Base-by-base conservation (phyloP, 2,888 invertebrate species). In the Leucoptera coffeella region DNA sequence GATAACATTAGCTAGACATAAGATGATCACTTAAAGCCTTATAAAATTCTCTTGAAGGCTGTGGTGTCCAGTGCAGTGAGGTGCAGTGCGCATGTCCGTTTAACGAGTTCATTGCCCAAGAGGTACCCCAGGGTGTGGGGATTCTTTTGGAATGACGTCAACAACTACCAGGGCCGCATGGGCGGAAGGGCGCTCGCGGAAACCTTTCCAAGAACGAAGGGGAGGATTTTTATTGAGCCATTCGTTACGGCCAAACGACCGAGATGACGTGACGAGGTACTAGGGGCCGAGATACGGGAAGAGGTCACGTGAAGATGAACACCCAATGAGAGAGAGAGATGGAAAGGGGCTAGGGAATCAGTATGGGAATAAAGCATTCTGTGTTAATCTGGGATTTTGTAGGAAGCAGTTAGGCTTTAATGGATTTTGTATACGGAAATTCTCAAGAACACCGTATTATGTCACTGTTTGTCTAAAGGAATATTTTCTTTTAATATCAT, bases 71-170 rank as follows among this genome's bases (percentile, higher is more conserved):
- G 12, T 14, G 14, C 4, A n/a, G 14, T 15, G 10, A 8, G 9
- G 6, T 20, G 20, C 23, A 24, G 15, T 25, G 23, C 29, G 28
- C 30, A 30, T 9, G 25, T 11, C 19, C 22, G 12, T 9, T 4
- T 15, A 12, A 11, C 17, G 14, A 25, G 30, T 25, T 32, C 37
- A 35, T 27, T 31, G 34, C 31, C 42, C 50, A 47, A 44, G 61
- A 48, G 67, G 62, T 59, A 58, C 62, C 58, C 52, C 49, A 58
- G 61, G 67, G 65, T 62, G 58, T 54, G 51, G n/a, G n/a, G 48
- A 54, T 53, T 58, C 58, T 55, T 56, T 64, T 62, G 57, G 58
- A 60, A 64, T 72, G 73, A 74, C 74, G 73, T 74, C 74, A 74
- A 74, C 64, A 72, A 61, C 50, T 61, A 74, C 35, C 60, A 73